These are phyloP conservation scores for Eulemur albifrons DNA, from an alignment of 2,797 vertebrate genomes.

Conservation along the genomic window DNA sequence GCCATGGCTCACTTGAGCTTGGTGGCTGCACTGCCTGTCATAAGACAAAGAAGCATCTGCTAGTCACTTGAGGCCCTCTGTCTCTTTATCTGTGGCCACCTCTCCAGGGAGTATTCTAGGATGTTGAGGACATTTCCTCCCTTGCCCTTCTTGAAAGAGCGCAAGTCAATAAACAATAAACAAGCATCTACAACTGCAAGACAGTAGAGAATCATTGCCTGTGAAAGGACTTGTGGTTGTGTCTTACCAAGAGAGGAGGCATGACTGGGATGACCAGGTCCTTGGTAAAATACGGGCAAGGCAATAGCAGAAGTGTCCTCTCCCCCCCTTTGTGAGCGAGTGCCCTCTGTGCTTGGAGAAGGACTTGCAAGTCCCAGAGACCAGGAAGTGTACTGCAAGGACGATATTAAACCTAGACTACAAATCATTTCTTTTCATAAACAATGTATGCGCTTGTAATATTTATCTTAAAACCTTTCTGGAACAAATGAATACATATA, in stretches of 20 bases:
- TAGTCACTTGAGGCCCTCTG: background rate
- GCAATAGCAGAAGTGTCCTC: background rate
- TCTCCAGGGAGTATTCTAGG: background rate
- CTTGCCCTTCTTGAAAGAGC: background rate
- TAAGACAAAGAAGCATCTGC: background rate
- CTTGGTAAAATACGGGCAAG: background rate
- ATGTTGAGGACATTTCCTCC: background rate
- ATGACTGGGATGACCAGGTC: background rate
- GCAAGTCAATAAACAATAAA: background rate
- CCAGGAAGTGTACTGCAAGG: background rate
- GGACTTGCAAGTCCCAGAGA: background rate
- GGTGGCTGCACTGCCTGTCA: background rate
- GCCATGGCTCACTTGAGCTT: background rate
- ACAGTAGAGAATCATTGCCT: background rate
- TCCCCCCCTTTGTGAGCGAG: background rate
- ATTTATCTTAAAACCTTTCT: background rate
- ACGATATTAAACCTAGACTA: background rate
- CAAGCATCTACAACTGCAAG: background rate
- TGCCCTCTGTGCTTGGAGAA: background rate
- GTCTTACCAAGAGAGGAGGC: background rate
- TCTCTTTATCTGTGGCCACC: background rate
- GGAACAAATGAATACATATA: background rate
- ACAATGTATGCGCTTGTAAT: background rate
- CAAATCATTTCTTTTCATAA: background rate
- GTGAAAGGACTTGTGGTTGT: background rate